These are phyloP conservation scores for Cheilosia pagana DNA, from an alignment of 2,888 invertebrate genomes.

Conservation along the genomic window DNA sequence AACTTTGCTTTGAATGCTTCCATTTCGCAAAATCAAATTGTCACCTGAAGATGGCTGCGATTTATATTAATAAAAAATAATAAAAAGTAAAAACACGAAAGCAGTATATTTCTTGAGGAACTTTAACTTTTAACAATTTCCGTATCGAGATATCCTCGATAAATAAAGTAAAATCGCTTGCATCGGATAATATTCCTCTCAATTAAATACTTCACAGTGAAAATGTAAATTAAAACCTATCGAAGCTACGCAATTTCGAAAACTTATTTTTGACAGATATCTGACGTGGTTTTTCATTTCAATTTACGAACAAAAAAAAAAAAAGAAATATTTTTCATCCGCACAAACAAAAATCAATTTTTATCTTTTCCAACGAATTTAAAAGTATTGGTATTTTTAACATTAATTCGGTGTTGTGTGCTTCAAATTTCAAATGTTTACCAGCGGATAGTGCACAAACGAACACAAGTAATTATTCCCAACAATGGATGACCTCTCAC, in stretches of 20 bases:
- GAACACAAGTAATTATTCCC: conserved; percentile 7
- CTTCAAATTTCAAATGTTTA: conserved; percentile 52
- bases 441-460: conserved; percentile 49
- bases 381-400: conserved; percentile 29
- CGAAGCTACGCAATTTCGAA: conserved; percentile 24
- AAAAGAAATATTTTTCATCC: conserved; percentile 24
- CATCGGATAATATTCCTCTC: neutral
- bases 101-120: conserved; percentile 17
- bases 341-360: conserved; percentile 63
- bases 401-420: conserved; percentile 24
- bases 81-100: conserved; percentile 54
- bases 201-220: conserved; percentile 6
- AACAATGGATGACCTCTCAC: conserved; percentile 82
- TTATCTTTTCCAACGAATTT: conserved; percentile 23
- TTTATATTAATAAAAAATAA: conserved; percentile 7
- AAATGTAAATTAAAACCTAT: conserved; percentile 40
- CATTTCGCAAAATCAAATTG: neutral
- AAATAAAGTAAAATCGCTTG: conserved; percentile 7
- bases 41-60: conserved; percentile 17
- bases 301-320: conserved; percentile 25
- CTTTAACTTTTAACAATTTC: conserved; percentile 17
- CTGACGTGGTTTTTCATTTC: conserved; percentile 71
- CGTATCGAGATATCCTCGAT: conserved; percentile 18
- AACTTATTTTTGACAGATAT: conserved; percentile 55
- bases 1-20: conserved; percentile 5